phyloP scores from a whole-genome alignment of 1,140 invertebrate genomes.

The Druon quercuslanigerum region DNA sequence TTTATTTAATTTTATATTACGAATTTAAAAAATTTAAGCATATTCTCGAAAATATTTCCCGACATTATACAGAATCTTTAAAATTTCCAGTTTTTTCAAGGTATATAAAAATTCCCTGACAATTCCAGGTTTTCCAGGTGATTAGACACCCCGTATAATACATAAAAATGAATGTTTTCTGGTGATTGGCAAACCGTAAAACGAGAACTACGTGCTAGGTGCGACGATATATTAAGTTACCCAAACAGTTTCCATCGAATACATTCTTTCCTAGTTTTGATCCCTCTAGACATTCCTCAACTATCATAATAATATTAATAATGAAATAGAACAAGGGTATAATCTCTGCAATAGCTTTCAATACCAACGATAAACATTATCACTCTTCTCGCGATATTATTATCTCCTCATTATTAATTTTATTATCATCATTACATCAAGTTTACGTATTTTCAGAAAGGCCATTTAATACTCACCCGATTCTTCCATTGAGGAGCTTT shows the following conservation, averaged over 20 bases:
- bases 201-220: conserved; percentile 2
- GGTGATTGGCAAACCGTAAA: not conserved
- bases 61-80: too few relatives aligned
- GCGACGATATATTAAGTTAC: conserved; percentile 25
- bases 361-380: conserved; percentile 62
- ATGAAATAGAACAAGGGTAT: conserved; percentile 66
- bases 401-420: not conserved
- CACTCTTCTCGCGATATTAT: conserved; percentile 30
- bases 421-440: conserved; percentile 14
- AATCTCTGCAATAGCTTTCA: conserved; percentile 57
- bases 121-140: too few relatives aligned
- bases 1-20: too few relatives aligned
- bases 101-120: too few relatives aligned
- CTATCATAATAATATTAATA: conserved; percentile 60
- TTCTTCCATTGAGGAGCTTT: not conserved
- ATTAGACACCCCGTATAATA: not conserved
- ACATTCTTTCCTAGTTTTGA: conserved; percentile 3
- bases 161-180: not conserved
- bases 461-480: not conserved
- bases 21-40: too few relatives aligned
- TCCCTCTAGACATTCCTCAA: conserved; percentile 52
- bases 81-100: too few relatives aligned
- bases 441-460: conserved; percentile 2
- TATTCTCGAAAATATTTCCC: too few relatives aligned
- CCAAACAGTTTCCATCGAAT: conserved; percentile 5